Conservation (phyloP, 2,888 invertebrate genomes). For the Drosophila siamana region DNA sequence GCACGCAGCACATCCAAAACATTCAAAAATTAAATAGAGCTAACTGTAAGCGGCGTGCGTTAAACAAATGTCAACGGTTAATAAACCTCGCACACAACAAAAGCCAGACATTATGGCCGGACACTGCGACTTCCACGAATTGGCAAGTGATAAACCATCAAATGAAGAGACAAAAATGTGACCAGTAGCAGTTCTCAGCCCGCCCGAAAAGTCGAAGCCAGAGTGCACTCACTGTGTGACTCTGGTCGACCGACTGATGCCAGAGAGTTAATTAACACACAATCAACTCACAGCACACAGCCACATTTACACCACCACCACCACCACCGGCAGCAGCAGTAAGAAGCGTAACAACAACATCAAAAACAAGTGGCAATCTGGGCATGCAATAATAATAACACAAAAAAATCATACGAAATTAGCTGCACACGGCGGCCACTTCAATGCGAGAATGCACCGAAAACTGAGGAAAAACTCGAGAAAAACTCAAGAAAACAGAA, state of each 20-base stretch:
- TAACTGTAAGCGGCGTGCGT: slow-evolving; percentile 74
- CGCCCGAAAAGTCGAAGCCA: slow-evolving; percentile 28
- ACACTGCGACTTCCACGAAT: slow-evolving; percentile 48
- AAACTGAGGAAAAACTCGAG: slow-evolving; percentile 52
- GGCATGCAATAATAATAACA: slow-evolving; percentile 74
- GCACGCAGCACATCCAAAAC: slow-evolving; percentile 40
- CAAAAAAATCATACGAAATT: slow-evolving; percentile 63
- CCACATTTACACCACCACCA: slow-evolving; percentile 9
- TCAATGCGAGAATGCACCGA: slow-evolving; percentile 74
- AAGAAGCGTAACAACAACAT: slow-evolving; percentile 31
- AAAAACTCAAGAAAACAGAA: slow-evolving; percentile 69
- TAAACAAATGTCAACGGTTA: slow-evolving; percentile 75
- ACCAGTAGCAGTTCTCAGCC: slow-evolving; percentile 50
- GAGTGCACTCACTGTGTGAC: slow-evolving; percentile 52
- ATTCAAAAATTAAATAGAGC: slow-evolving; percentile 48
- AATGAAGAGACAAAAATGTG: slow-evolving; percentile 22
- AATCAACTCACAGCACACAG: slow-evolving; percentile 55
- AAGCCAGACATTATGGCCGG: slow-evolving; percentile 37
- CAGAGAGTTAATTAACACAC: slow-evolving; percentile 78
- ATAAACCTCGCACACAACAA: slow-evolving; percentile 50
- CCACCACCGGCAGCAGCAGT: slow-evolving; percentile 6
- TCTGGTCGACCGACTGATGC: slow-evolving; percentile 48
- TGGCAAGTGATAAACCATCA: slow-evolving; percentile 47
- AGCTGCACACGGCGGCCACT: slow-evolving; percentile 62
- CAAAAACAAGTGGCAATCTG: slow-evolving; percentile 58